These are phyloP conservation scores for Cyanocitta stelleri DNA, from an alignment of 2,113 vertebrate species.

Conservation along the genomic window DNA sequence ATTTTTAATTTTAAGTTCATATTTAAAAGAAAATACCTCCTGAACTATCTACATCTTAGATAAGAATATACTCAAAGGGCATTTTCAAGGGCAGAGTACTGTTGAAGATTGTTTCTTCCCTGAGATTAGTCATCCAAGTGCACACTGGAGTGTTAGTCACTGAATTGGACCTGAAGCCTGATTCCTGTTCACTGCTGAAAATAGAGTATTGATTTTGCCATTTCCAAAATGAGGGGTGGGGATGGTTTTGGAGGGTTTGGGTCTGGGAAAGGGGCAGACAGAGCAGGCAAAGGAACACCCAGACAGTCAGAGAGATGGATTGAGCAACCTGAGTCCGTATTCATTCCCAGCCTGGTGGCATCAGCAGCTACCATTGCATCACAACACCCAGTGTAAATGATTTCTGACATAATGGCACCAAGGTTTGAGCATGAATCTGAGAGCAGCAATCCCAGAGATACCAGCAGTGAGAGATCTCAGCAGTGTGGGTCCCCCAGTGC, in stretches of 20 bases:
- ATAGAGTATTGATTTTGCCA: background rate
- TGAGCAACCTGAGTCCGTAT: background rate
- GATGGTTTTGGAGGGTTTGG: rapidly evolving
- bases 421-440: background rate
- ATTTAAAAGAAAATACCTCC: background rate
- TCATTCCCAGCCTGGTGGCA: background rate
- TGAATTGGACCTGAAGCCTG: background rate
- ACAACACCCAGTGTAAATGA: background rate
- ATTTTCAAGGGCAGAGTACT: background rate
- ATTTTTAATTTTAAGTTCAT: background rate
- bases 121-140: background rate
- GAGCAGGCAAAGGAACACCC: background rate
- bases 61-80: background rate
- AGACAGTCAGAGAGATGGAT: background rate
- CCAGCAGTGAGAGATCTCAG: background rate
- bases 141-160: background rate
- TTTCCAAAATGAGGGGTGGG: background rate
- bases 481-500: rapidly evolving
- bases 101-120: background rate
- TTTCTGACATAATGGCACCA: background rate
- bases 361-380: background rate
- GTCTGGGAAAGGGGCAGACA: rapidly evolving
- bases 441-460: background rate
- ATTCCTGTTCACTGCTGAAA: background rate
- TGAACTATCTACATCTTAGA: background rate